Evolutionary conservation across 2,797 vertebrate species (phyloP), one percentile per base, ranked within the genome.

Genomic region (Hirundo rustica): DNA sequence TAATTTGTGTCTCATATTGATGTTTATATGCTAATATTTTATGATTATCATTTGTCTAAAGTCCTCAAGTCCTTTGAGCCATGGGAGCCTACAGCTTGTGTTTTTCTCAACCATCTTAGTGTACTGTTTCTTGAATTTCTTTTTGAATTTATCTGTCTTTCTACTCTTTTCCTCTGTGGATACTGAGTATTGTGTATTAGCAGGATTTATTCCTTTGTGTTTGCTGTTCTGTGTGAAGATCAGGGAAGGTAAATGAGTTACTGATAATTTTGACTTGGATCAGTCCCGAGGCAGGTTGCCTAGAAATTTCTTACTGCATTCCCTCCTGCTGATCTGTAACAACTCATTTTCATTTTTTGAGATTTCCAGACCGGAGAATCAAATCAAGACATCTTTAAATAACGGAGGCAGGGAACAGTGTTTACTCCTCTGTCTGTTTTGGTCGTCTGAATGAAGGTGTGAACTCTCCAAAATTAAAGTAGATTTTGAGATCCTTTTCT

Each of bases 21-120:
- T 85, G 23, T 79, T 70, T 88, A 15, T 87, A 23, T 75, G 44
- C 74, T 68, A 60, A 38, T 88, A 38, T 67, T 79, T 85, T 44
- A 54, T 61, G 42, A 42, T 48, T 50, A 68, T 92, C 22, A 12
- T 81, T 84, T 68, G 30, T 58, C n/a, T 30, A 62, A 34, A 75
- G 10, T 79, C 83, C 68, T 91, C 16, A 62, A 86, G 38, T 71
- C 80, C 71, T 95, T 93, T 89, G 68, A 93, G 83, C 61, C 50
- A 36, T 5, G 34, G 61, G 22, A 82, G 27, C 18, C 53, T 65
- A 40, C 29, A 57, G 47, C 16, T 53, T 89, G 29, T 55, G 26
- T 79, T 89, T 78, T 88, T 79, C 60, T 87, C 58, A 62, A 0
- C 25, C 16, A 11, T 34, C 50, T 78, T 36, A 23, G 27, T 54